Evolutionary conservation across 2,113 vertebrate species (phyloP).

Genomic region (Cyprinodon variegatus): DNA sequence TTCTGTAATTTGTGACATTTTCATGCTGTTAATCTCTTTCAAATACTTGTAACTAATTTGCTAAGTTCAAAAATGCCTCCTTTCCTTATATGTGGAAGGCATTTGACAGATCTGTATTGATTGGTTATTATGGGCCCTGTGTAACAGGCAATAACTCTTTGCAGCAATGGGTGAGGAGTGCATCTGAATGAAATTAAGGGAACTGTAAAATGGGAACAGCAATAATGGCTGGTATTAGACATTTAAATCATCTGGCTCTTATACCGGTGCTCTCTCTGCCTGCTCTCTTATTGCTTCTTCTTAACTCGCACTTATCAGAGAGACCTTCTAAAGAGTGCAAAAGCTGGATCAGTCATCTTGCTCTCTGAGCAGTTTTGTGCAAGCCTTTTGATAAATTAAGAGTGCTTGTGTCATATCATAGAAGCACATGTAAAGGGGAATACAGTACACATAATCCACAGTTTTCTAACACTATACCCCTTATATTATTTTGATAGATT

Average conservation of each 20-base stretch:
- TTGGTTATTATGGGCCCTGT: slow-evolving; percentile 60
- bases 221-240: slow-evolving; percentile 75
- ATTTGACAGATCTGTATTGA: slow-evolving; percentile 58
- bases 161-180: slow-evolving; percentile 72
- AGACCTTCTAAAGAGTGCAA: slow-evolving; percentile 41
- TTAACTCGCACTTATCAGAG: slow-evolving; percentile 32
- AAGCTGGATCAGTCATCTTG: slow-evolving; percentile 46
- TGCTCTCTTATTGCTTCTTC: slow-evolving; percentile 29
- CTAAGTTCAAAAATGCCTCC: slow-evolving; percentile 48
- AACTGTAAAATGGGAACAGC: slow-evolving; percentile 70
- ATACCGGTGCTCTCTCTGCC: slow-evolving; percentile 40
- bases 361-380: slow-evolving; percentile 40
- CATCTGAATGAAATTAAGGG: slow-evolving; percentile 69
- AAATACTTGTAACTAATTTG: slow-evolving; percentile 48
- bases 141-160: slow-evolving; percentile 64
- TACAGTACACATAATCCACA: slow-evolving; percentile 28
- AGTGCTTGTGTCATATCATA: slow-evolving; percentile 31
- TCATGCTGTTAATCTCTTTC: slow-evolving; percentile 36
- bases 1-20: slow-evolving; percentile 18
- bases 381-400: slow-evolving; percentile 62
- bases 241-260: slow-evolving; percentile 69
- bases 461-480: slow-evolving; percentile 7
- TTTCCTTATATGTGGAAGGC: slow-evolving; percentile 50
- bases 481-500: slow-evolving; percentile 52
- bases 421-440: slow-evolving; percentile 35